These are phyloP conservation scores for Marasmarcha lunaedactyla DNA, from an alignment of 2,888 invertebrate genomes.

Conservation along the genomic window DNA sequence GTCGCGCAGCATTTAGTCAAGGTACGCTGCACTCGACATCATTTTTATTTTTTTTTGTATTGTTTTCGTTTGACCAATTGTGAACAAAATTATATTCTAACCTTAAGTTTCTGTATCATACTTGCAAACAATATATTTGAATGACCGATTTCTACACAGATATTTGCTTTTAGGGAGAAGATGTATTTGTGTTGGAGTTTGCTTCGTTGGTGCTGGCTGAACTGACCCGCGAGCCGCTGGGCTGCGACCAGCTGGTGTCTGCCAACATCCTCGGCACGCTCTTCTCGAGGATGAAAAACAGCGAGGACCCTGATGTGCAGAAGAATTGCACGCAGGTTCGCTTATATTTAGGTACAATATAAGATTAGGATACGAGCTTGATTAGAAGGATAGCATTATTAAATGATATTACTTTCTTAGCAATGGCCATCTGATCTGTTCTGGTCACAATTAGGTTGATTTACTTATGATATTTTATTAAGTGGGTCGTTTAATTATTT, in stretches of 20 bases:
- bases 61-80: too few relatives aligned
- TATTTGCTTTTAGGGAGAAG: slow-evolving; percentile 40
- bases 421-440: too few relatives aligned
- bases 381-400: background rate
- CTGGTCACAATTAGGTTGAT: too few relatives aligned
- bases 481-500: too few relatives aligned
- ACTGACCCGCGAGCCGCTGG: slow-evolving; percentile 56
- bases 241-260: slow-evolving; percentile 51
- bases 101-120: too few relatives aligned
- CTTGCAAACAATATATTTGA: too few relatives aligned
- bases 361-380: background rate
- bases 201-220: slow-evolving; percentile 60
- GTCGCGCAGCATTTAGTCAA: slow-evolving; percentile 47
- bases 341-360: background rate
- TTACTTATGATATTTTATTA: too few relatives aligned
- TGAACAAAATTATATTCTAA: too few relatives aligned
- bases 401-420: too few relatives aligned
- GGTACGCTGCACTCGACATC: slow-evolving; percentile 22
- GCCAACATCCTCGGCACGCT: slow-evolving; percentile 54
- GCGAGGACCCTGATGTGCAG: slow-evolving; percentile 68
- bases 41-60: background rate
- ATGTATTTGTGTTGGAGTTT: slow-evolving; percentile 65
- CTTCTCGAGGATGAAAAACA: slow-evolving; percentile 56
- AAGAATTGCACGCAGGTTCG: slow-evolving; percentile 65
- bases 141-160: too few relatives aligned